Evolutionary conservation across 1,140 invertebrate species (phyloP).

Genomic region (Apocrypta bakeri): DNA sequence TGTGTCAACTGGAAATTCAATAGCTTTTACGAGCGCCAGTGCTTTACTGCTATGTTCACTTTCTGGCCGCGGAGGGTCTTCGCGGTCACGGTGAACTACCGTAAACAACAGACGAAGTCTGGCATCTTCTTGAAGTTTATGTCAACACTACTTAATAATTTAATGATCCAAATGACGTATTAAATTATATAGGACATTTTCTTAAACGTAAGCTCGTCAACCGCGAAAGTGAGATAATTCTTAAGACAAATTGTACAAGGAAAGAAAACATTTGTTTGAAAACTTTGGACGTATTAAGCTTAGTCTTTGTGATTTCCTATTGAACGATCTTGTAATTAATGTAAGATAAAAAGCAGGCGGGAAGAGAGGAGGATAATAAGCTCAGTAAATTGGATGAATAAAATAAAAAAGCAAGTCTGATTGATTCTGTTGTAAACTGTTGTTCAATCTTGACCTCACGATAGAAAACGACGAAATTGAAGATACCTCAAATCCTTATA

Average conservation of each 20-base stretch:
- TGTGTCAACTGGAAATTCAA: slow-evolving; percentile 56
- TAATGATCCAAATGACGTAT: slow-evolving; percentile 39
- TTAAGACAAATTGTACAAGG: slow-evolving; percentile 42
- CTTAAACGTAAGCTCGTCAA: slow-evolving; percentile 40
- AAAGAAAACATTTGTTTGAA: slow-evolving; percentile 9
- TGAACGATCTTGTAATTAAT: slow-evolving; percentile 64
- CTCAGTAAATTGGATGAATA: slow-evolving; percentile 48
- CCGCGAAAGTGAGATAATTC: slow-evolving; percentile 38
- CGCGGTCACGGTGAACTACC: background rate
- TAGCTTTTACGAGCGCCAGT: slow-evolving; percentile 41
- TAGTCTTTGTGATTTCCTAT: slow-evolving; percentile 44
- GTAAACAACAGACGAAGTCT: background rate
- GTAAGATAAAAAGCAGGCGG: slow-evolving; percentile 62
- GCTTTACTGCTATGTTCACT: slow-evolving; percentile 2
- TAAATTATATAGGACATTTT: slow-evolving; percentile 37
- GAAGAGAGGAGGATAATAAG: slow-evolving; percentile 28
- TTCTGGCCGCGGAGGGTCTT: background rate
- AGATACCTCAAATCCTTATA: slow-evolving; percentile 69
- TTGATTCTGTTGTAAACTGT: background rate
- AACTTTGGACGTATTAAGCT: slow-evolving; percentile 17
- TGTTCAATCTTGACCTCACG: background rate
- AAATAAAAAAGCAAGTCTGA: slow-evolving; percentile 49
- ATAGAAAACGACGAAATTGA: slow-evolving; percentile 29
- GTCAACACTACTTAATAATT: slow-evolving; percentile 21
- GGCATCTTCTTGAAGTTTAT: slow-evolving; percentile 13